Conservation (phyloP, 35 echinoderm and acorn worm species). For the Amphiura filiformis region DNA sequence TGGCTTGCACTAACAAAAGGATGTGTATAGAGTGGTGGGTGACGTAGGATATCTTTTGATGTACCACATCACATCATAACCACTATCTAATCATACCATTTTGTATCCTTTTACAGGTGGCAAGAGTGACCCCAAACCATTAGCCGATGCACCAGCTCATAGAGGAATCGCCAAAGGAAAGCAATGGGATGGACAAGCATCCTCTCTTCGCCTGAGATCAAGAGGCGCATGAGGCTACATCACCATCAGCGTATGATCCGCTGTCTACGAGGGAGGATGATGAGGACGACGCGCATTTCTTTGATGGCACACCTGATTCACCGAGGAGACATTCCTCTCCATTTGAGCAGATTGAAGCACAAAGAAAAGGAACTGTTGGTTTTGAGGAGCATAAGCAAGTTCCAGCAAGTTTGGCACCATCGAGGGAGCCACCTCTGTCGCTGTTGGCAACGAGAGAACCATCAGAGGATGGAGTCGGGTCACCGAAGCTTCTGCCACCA, state of each 20-base stretch:
- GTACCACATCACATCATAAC: too few relatives aligned
- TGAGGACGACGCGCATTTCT: background rate
- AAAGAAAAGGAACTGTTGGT: background rate
- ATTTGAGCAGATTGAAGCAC: background rate
- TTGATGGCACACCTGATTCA: background rate
- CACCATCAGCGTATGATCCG: constrained; percentile 41
- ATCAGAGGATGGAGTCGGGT: constrained; percentile 8
- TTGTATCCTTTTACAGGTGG: background rate
- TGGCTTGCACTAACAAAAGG: too few relatives aligned
- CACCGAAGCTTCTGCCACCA: constrained; percentile 79
- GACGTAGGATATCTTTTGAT: too few relatives aligned
- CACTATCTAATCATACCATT: too few relatives aligned
- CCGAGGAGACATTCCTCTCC: background rate
- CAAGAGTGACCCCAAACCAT: constrained; percentile 21
- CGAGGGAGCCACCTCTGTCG: constrained; percentile 67
- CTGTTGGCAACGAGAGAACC: constrained; percentile 28
- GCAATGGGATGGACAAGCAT: background rate
- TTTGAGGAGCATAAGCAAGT: constrained; percentile 1
- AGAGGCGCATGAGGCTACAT: constrained; percentile 55
- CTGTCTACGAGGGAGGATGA: background rate
- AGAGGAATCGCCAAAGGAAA: background rate
- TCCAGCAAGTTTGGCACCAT: constrained; percentile 69
- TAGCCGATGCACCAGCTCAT: constrained; percentile 11
- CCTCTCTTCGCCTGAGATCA: constrained; percentile 50
- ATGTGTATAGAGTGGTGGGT: too few relatives aligned